Base-by-base conservation (phyloP, 2,888 invertebrate genomes). In the Rhingia rostrata region DNA sequence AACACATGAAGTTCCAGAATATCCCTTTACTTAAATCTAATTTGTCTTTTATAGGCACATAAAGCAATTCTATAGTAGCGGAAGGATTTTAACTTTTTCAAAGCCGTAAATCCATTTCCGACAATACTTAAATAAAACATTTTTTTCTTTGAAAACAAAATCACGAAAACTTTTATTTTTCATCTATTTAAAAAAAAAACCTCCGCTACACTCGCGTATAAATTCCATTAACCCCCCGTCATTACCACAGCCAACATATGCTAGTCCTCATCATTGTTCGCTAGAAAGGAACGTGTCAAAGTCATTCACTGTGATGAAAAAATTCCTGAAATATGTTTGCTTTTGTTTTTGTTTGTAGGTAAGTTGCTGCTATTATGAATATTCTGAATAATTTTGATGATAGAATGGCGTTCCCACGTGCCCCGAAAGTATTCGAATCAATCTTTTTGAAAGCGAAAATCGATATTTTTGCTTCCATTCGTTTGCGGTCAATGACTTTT, bases 401-500 rank as follows among this genome's bases (percentile, higher is more conserved):
- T 37, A 56, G 12, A 41, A 33, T 22, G 39, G 39, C 10, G 33
- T 37, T 69, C 12, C 45, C 74, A 58, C 64, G 64, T 74, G 74
- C 41, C 64, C 4, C 33, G n/a, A 39, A 43, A 33, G 35, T 54
- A 35, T 56, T 56, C 47, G 14, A 41, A 64, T 64, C 64, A 64
- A 73, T 63, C 30, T 39, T 41, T 45, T 47, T 2, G 9, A 43
- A 51, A 51, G 33, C 12, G 9, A 70, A 60, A 72, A 37, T 72
- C 61, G 9, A 72, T 72, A 51, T 35, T 51, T 41, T 32, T 10
- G 39, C 22, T 35, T 6, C 3, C 60, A 51, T 6, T 14, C 33
- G 10, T 10, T 12, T 33, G 41, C 53, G 72, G 72, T 72, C 61
- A 72, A 61, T 53, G 61, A 51, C 61, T 61, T 41, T 30, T 14